Base-by-base conservation (phyloP, 2,797 vertebrate species). In the Mormyrus hasselquistii region DNA sequence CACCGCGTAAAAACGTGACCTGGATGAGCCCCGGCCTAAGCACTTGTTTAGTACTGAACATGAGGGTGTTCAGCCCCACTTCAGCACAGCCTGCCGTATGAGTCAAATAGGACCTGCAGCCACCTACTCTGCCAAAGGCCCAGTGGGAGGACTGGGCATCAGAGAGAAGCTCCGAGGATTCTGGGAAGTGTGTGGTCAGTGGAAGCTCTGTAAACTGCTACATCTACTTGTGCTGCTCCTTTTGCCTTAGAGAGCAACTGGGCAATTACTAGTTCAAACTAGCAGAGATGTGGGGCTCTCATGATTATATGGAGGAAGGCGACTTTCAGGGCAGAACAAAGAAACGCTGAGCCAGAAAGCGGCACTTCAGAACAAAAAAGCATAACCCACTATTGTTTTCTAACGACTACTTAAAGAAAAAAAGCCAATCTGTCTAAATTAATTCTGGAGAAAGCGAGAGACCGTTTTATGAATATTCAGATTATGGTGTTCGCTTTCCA, bases 361-460 rank as follows among this genome's bases (percentile, higher is more conserved):
- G 52, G 41, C 73, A 83, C 65, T 53, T 6, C 47, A 53, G 53
- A 55, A 79, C 52, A 88, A 82, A 44, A 14, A 49, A 57, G 34
- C 73, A 59, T 14, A 19, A 49, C 29, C 50, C 22, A n/a, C 44
- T 22, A 89, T 69, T 65, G 16, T 62, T 89, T 57, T 57, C 41
- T 57, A 69, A 44, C 7, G 57, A 83, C n/a, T 10, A 44, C 76
- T 84, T 38, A 22, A 41, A 55, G 12, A 55, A 59, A 53, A 55
- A 47, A 86, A 55, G 55, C 10, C 12, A 34, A 69, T 84, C 57
- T 34, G 88, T 69, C 82, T 86, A 89, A 50, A 86, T 85, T 34
- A 59, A 89, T 89, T 85, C 55, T n/a, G 22, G 84, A 62, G 82
- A 25, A 65, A 22, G 10, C 19, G 41, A 85, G 79, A 85, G 9